A percentile compares a stretch with the other conserved stretches of the same genome.
Evolutionary conservation across 2,797 vertebrate genomes (phyloP).

Genomic region (Corythornis leucogaster): DNA sequence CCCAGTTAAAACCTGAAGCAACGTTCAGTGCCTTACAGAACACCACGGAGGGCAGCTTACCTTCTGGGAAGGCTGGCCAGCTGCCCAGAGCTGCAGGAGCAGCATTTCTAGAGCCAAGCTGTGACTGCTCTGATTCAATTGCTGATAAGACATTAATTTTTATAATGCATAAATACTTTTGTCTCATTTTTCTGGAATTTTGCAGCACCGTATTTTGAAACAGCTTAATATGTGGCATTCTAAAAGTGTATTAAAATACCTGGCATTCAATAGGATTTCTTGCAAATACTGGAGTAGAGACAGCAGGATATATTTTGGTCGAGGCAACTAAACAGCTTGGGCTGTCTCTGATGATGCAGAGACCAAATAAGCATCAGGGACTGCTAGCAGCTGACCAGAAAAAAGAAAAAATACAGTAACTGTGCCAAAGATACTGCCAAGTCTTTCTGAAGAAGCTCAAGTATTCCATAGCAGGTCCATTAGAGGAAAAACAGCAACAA

Average conservation of each 20-base stretch:
- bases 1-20: neutral
- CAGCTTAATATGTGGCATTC: no score
- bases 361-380: no score
- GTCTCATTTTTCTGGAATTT: neutral
- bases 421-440: no score
- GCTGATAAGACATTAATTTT: neutral
- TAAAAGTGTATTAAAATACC: no score
- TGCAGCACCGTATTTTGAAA: no score
- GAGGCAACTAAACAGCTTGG: no score
- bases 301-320: no score
- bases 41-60: neutral
- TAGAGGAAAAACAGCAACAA: neutral
- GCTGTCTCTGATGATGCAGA: no score
- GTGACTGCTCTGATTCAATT: neutral
- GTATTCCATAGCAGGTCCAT: neutral
- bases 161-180: neutral
- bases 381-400: no score
- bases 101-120: neutral
- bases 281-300: no score
- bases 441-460: neutral
- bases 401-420: no score
- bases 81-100: neutral
- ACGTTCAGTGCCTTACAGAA: neutral
- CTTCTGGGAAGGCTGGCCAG: neutral
- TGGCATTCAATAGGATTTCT: no score